phyloP scores from a whole-genome alignment of 2,113 vertebrate genomes.

The Forbesichthys papilliferus region DNA sequence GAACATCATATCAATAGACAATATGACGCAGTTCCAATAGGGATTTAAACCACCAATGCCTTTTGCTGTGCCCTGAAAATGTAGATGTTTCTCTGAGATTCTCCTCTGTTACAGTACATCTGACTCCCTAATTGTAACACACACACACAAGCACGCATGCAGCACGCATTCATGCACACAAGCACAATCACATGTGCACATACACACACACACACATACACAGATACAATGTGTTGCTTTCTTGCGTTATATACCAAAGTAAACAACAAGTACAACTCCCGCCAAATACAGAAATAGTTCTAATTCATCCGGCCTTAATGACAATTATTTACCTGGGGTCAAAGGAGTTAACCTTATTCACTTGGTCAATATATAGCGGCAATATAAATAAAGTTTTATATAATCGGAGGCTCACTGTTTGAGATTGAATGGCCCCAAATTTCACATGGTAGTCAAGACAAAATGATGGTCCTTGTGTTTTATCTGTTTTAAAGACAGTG shows the following conservation, averaged over 20 bases:
- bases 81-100: neutral
- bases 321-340: no score
- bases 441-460: no score
- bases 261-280: no score
- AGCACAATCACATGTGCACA: neutral
- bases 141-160: neutral
- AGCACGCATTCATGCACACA: neutral
- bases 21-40: neutral
- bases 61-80: neutral
- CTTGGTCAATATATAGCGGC: no score
- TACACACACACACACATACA: neutral
- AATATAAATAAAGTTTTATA: no score
- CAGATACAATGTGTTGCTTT: neutral
- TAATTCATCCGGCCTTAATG: no score
- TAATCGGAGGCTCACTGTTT: no score
- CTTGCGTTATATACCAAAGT: neutral
- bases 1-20: conserved; percentile 11
- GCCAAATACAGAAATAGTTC: no score
- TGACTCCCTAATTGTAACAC: neutral
- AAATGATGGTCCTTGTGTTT: no score
- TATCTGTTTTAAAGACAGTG: no score
- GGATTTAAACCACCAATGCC: conserved; percentile 5
- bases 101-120: neutral
- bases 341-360: no score
- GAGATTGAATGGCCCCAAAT: no score